Base-by-base conservation (phyloP, 2,113 vertebrate genomes). In the Probosciger aterrimus region DNA sequence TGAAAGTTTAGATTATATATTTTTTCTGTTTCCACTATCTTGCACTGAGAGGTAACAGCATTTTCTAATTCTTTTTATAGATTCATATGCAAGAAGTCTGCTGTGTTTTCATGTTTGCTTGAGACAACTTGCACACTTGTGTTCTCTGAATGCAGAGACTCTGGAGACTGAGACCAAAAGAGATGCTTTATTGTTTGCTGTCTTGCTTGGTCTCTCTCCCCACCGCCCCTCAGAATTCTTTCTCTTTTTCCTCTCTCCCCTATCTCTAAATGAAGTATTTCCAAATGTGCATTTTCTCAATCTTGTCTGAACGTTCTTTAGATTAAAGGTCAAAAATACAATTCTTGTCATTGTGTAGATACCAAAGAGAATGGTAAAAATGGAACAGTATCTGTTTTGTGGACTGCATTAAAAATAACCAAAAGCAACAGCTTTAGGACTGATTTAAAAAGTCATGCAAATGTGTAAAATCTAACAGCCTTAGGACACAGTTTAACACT, bases 391-490 rank as follows among this genome's bases (percentile, higher is more conserved):
- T 85, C 60, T 73, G 63, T 95, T 96, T 85, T 92, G 93, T n/a
- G 94, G 89, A 86, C 85, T 79, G 63, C 60, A 88, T 97, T 95
- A 94, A 95, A 95, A 96, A 96, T 92, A 96, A 92, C 86, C 4
- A 2, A 96, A 92, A 88, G 76, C 88, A 94, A 95, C 92, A 80
- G 82, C 86, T 89, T 91, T 92, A 92, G 78, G 79, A 96, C 94
- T 92, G 94, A 97, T 97, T 95, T 93, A 39, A 95, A 82, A 93
- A 97, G 68, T 94, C 89, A 94, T 96, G 96, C 91, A 97, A 96
- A 96, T 95, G 86, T 97, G 96, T 97, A 95, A 97, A 97, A 96
- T 91, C 60, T 91, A 97, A 95, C 94, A 98, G 96, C 93, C 96
- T 96, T 96, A 92, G 94, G 95, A 95, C 95, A 97, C 65, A 88